phyloP scores from a whole-genome alignment of 2,797 vertebrate species.

The Malurus splendens region DNA sequence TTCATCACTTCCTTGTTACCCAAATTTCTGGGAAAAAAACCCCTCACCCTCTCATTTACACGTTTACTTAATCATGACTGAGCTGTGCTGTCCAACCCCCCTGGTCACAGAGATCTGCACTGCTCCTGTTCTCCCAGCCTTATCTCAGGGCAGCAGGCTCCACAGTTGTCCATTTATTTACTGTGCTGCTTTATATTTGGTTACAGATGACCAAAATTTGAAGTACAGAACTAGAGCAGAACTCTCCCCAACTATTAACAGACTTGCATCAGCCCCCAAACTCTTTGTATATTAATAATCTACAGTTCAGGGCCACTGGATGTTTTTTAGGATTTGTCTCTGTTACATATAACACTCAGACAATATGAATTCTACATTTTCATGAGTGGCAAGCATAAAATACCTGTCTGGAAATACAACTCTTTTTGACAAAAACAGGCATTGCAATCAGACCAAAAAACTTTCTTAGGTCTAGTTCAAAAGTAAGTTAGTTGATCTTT shows the following conservation, averaged over 20 bases:
- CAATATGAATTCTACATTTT: background rate
- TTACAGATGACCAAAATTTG: background rate
- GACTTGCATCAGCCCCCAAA: background rate
- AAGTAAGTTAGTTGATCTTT: background rate
- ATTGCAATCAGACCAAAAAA: background rate
- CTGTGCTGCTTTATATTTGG: background rate
- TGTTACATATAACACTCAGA: background rate
- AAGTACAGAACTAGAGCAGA: background rate
- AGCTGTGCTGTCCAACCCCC: background rate
- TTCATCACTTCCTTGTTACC: conserved; percentile 37
- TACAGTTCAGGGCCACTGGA: background rate
- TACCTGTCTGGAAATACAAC: background rate
- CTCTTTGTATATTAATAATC: background rate
- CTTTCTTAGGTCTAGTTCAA: background rate
- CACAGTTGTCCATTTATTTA: background rate
- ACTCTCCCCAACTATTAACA: background rate
- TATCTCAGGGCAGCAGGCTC: conserved; percentile 32
- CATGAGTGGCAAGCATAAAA: background rate
- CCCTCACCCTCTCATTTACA: background rate
- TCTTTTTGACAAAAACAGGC: background rate
- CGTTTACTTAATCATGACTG: background rate
- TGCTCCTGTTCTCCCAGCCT: background rate
- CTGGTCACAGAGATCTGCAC: background rate
- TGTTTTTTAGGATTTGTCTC: background rate
- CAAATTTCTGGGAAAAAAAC: background rate